Evolutionary conservation across 2,797 vertebrate species (phyloP), one percentile per base, ranked within the genome.

Genomic region (Huso huso): DNA sequence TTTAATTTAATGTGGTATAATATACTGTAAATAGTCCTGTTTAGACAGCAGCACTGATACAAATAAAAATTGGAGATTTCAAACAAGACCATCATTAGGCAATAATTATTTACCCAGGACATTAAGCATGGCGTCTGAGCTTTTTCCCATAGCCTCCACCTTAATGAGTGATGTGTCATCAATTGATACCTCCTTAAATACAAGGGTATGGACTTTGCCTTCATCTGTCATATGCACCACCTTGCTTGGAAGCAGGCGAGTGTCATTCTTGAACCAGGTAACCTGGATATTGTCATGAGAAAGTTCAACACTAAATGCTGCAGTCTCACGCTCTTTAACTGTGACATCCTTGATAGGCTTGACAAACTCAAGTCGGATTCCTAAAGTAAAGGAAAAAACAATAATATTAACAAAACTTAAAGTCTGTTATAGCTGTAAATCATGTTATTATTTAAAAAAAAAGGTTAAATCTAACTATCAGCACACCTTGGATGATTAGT

Each of bases 81-180:
- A 37, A 37, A 37, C 0, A 37, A 37, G 3, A 37, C 37, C 4
- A 37, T 37, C 37, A 37, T 37, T 37, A 37, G 37, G 37, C 37
- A 37, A 37, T 37, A 37, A 37, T 37, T 37, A 88, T 92, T 80
- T 84, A 98, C 97, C 96, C 11, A 99, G 86, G 37, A 99, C 96
- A n/a, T 90, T 98, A 69, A 99, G 93, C 85, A 98, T 96, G 76
- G 96, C 95, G 51, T 92, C 93, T 66, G 89, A 86, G 57, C 81
- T 88, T 85, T 98, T 91, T 23, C 84, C 95, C 88, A 97, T 93
- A 52, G 94, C 95, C 80, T 97, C 95, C 68, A 93, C 92, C 86
- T 80, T 94, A 74, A 99, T 97, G 73, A 96, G 90, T 74, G 97
- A 97, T 0, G 96, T 99, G 77, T 99, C 97, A 58, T 99, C 97